Evolutionary conservation across 2,797 vertebrate species (phyloP), one percentile per base, ranked within the genome.

Genomic region (Dipus sagitta): DNA sequence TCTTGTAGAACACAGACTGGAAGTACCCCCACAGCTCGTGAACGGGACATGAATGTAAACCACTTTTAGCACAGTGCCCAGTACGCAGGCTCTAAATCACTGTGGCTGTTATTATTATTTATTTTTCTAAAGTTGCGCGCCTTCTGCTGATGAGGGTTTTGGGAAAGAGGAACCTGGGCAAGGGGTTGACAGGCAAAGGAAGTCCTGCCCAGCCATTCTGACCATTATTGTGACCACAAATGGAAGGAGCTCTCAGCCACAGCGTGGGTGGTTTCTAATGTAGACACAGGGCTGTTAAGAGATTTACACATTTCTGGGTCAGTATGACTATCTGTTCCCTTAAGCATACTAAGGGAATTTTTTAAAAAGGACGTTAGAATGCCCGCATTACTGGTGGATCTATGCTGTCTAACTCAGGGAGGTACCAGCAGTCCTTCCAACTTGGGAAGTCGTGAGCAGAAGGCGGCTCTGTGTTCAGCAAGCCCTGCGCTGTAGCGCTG

Each of bases 121-220:
- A 54, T 83, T 4, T 6, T 54, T 64, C 60, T 74, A 15, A 89
- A 82, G 30, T 77, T 52, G 34, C 21, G 77, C 78, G 64, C 14
- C 89, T 80, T 91, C 82, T 94, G 42, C 67, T 75, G 54, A 90
- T 75, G 83, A 52, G 54, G 32, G 38, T 79, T 92, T 85, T 26
- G 65, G 71, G 34, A 54, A 70, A 32, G 4, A 74, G 77, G 62
- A 79, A 93, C 32, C 60, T 42, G 34, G 83, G 70, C 42, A 54
- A 80, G 2, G 11, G 52, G 70, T 23, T 62, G 60, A 38, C 3
- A 6, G 38, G 34, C n/a, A 77, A 79, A 88, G 58, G 42, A 70
- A 42, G 82, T 7, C 0, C n/a, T 68, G 28, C 58, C 1, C 0
- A 28, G 17, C 64, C 34, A 75, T 3, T 20, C 52, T 71, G 28